Conservation (phyloP, 1,140 invertebrate genomes). For the Metopolophium dirhodum region DNA sequence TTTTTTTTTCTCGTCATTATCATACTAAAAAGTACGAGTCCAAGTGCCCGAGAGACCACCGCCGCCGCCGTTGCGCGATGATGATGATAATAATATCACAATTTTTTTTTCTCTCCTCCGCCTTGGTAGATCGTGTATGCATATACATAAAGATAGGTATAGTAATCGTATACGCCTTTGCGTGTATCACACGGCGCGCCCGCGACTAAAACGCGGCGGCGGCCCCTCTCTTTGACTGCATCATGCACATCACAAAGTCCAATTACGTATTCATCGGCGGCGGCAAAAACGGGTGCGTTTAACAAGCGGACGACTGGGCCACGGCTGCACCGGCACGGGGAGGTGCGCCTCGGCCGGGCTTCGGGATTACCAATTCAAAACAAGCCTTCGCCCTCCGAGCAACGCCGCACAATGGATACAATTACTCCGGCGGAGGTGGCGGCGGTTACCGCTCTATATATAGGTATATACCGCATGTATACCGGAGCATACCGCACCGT, state of each 20-base stretch:
- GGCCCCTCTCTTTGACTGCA: background rate
- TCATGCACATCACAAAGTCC: constrained; percentile 17
- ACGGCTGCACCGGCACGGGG: background rate
- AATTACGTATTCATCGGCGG: constrained; percentile 51
- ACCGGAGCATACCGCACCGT: no score
- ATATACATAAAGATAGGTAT: background rate
- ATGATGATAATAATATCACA: background rate
- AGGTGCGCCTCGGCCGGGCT: background rate
- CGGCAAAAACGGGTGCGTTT: constrained; percentile 47
- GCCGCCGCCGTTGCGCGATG: no score
- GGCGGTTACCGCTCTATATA: background rate
- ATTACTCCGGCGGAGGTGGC: constrained; percentile 19
- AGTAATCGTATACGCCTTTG: background rate
- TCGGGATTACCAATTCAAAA: constrained; percentile 50
- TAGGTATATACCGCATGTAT: background rate
- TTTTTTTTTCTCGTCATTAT: background rate
- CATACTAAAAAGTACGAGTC: background rate
- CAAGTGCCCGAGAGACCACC: constrained; percentile 6
- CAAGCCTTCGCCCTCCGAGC: constrained; percentile 23
- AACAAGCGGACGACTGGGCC: constrained; percentile 33
- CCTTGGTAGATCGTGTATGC: background rate
- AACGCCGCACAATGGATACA: constrained; percentile 21
- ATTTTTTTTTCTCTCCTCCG: background rate
- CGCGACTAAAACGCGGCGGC: background rate
- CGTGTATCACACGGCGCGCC: background rate